Percentiles rank a stretch among this genome's conserved stretches.
These are phyloP conservation scores for Coregonus sp. DNA, from an alignment of 2,797 vertebrate species.

Conservation along the genomic window DNA sequence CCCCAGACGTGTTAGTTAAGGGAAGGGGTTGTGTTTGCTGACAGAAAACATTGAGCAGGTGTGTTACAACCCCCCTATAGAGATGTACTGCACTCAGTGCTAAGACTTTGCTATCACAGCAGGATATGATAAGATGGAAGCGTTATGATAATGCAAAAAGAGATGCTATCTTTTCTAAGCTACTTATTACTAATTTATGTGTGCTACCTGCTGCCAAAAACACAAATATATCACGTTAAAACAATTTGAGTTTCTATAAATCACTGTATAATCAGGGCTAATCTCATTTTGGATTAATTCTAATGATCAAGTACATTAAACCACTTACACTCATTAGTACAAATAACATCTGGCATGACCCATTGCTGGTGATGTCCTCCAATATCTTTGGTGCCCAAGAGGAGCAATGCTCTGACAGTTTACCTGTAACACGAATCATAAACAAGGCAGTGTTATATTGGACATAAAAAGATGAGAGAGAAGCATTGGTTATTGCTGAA, in stretches of 20 bases:
- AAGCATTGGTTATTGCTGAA: slow-evolving; percentile 74
- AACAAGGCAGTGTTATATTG: slow-evolving; percentile 30
- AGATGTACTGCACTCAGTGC: background rate
- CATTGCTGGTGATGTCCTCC: background rate
- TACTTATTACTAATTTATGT: background rate
- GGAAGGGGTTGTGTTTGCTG: background rate
- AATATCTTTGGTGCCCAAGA: background rate
- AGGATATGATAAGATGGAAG: background rate
- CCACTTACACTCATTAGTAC: background rate
- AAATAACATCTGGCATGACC: background rate
- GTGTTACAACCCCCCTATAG: background rate
- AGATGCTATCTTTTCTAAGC: background rate
- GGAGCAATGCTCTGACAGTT: background rate
- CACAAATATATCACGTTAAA: background rate
- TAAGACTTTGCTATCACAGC: background rate
- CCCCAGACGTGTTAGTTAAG: background rate
- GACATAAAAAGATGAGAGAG: slow-evolving; percentile 54
- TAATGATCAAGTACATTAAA: background rate
- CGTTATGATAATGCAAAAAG: background rate
- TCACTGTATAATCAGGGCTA: background rate
- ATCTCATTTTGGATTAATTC: background rate
- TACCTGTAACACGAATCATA: background rate
- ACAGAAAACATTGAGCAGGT: background rate
- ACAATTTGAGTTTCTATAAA: too few species aligned
- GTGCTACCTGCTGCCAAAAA: background rate